Base-by-base conservation (phyloP, 2,888 invertebrate genomes). In the Tillus elongatus region DNA sequence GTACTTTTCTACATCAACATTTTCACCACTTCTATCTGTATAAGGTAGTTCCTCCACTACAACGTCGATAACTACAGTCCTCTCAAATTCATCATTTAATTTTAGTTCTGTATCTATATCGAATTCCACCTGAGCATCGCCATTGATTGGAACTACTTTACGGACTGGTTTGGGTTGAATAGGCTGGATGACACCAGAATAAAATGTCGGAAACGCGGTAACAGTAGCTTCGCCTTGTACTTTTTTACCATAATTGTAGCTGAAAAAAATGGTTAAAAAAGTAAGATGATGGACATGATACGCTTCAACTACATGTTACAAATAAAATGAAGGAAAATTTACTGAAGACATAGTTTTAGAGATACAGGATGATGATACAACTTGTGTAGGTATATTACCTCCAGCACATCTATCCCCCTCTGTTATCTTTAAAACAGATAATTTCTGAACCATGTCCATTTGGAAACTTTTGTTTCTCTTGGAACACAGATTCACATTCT, bases 21-120 rank as follows among this genome's bases (percentile, higher is more conserved):
- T n/a, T n/a, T n/a, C n/a, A n/a, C n/a, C n/a, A n/a, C n/a, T n/a
- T n/a, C n/a, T n/a, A n/a, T n/a, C n/a, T 2, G 95, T 95, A n/a
- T n/a, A n/a, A 47, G 90, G 72, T 37, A 79, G 79, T 69, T 97
- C 96, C 61, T 92, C 91, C 2, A 96, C 80, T 3, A 85, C 81
- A 1, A 90, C 93, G 57, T 90, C 83, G 32, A 95, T 75, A 16
- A 87, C 77, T 30, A 95, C 77, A 13, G 82, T 81, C 48, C 90
- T 73, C 52, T 83, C 80, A 50, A 79, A 86, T 52, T 84, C 84
- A 36, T 90, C 88, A 19, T 75, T 77, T 37, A 93, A 67, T 54
- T 82, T 82, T 40, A 82, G 67, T 58, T 87, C 79, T 44, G 75
- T 76, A 45, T 74, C 73, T 40, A 92, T 74, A 56, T 86, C 81